Base-by-base conservation (phyloP, 2,797 vertebrate genomes). In the Danio kyathit region DNA sequence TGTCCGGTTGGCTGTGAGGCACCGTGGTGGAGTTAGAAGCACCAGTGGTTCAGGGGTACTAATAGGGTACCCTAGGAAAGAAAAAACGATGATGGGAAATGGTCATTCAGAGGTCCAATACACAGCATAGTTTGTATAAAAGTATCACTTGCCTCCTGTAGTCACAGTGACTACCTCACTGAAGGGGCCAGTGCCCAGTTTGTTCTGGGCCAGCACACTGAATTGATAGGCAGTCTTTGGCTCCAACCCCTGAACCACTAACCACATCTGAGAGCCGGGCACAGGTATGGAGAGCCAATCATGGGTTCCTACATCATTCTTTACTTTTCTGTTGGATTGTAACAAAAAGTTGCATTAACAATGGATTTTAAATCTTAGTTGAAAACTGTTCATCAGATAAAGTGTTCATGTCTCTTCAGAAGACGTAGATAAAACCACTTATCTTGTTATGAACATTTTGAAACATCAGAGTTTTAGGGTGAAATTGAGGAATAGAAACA, bases 1-100 rank as follows among this genome's bases (percentile, higher is more conserved):
- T 87, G 97, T 99, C 94, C 98, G 95, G 89, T 99, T 99, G 94
- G 98, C 98, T 96, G 96, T 99, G 95, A 99, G 98, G 97, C 98
- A 99, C 96, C 97, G 95, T 89, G 98, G 98, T 98, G 98, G 97
- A 93, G 97, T 97, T 94, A 99, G 95, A 95, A 99, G 97, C 96
- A 99, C 96, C 95, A 97, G 96, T 91, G 98, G 98, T 96, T 99
- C 97, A 94, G 98, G 97, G 93, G 98, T 99, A 94, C 96, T 97
- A 93, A 97, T 91, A 86, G 97, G 98, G 93, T 96, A 98, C 92
- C 97, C 98, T 99, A 87, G 6, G 17, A 67, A 19, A 40, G 9
- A 43, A 12, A 40, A 54, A 52, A 12, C 6, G 29, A 19, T n/a
- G 7, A 57, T 61, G 4, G 69, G 2, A 76, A 54, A 48, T 63